Conservation (phyloP, 35 echinoderm and acorn worm species). For the Apostichopus californicus region DNA sequence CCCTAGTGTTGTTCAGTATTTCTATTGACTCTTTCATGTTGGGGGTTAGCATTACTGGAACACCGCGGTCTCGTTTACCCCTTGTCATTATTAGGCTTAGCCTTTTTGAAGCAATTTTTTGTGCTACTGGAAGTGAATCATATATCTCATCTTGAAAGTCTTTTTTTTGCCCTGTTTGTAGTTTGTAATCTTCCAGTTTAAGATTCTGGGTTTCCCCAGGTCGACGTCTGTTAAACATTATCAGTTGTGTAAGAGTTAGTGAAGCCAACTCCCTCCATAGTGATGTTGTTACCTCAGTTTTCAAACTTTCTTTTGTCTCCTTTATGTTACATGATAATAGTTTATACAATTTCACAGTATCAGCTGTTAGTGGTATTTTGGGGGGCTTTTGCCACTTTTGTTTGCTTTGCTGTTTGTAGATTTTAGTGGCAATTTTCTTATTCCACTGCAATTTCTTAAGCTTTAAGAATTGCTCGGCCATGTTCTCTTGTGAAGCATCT, state of each 20-base stretch:
- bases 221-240: background rate
- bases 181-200: background rate
- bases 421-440: background rate
- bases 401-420: conserved; percentile 14
- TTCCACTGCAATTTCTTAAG: conserved; percentile 9
- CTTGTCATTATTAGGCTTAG: background rate
- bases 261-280: background rate
- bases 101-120: conserved; percentile 31
- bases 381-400: background rate
- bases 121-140: background rate
- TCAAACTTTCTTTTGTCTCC: conserved; percentile 30
- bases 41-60: too few relatives aligned
- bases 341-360: conserved; percentile 43
- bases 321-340: background rate
- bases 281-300: background rate
- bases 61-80: too few relatives aligned
- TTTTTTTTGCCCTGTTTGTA: background rate
- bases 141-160: too few relatives aligned
- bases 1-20: too few relatives aligned
- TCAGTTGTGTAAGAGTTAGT: background rate
- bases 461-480: background rate
- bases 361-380: conserved; percentile 53
- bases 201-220: background rate
- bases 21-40: too few relatives aligned
- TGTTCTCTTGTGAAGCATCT: background rate